Percentiles rank a stretch among this genome's conserved stretches.
Conservation (phyloP, 2,888 invertebrate genomes). For the Stratiomys singularior region DNA sequence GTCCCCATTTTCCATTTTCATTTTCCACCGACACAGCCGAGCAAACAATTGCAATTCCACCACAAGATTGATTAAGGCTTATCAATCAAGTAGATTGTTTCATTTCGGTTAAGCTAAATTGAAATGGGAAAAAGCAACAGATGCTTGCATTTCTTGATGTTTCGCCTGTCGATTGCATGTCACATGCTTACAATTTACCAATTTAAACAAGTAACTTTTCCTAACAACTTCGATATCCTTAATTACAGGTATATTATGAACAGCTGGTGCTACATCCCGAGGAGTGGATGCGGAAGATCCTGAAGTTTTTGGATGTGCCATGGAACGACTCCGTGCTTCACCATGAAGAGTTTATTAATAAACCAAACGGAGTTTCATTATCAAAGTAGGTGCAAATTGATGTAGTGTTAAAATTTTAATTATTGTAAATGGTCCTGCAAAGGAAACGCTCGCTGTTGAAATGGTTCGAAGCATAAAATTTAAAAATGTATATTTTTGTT, state of each 20-base stretch:
- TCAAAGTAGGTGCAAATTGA: conserved; percentile 79
- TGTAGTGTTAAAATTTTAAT: no score
- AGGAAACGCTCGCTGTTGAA: no score
- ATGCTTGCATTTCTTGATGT: background rate
- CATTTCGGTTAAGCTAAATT: conserved; percentile 3
- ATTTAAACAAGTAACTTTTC: background rate
- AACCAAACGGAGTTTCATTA: conserved; percentile 91
- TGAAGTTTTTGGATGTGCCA: conserved; percentile 88
- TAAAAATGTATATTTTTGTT: no score
- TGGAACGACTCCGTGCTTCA: conserved; percentile 97
- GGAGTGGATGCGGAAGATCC: conserved; percentile 86
- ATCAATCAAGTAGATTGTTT: conserved; percentile 30
- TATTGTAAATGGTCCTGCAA: no score
- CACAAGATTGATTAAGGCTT: conserved; percentile 19
- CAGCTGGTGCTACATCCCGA: conserved; percentile 95
- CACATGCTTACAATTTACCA: background rate
- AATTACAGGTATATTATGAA: conserved; percentile 88
- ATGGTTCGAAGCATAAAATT: no score
- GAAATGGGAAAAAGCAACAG: conserved; percentile 8
- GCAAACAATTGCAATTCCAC: conserved; percentile 10
- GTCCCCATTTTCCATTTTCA: background rate
- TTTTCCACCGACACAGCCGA: background rate
- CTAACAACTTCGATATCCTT: conserved; percentile 44
- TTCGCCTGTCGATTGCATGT: background rate
- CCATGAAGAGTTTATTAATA: conserved; percentile 97